A percentile compares a stretch with the other conserved stretches of the same genome.
Conservation (phyloP, 1,140 invertebrate species). For the Anagrus nilaparvatae region DNA sequence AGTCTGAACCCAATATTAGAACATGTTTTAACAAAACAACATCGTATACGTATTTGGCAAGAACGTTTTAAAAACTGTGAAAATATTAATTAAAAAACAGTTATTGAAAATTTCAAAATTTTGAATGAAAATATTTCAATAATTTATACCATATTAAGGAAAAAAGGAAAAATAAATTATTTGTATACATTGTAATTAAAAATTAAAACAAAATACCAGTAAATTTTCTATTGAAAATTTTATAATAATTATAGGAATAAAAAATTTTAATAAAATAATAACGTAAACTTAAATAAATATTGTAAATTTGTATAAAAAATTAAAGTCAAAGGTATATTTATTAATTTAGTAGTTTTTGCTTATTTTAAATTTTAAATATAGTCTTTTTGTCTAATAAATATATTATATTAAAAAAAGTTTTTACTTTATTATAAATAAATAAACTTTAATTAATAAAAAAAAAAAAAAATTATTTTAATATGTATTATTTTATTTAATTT, state of each 20-base stretch:
- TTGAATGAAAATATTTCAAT: not conserved
- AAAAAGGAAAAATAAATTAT: not conserved
- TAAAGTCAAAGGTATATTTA: no score
- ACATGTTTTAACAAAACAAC: conserved; percentile 40
- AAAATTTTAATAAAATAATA: no score
- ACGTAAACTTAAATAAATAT: no score
- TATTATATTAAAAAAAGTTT: no score
- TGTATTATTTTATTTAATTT: no score
- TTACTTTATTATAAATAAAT: no score
- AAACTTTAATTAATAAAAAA: no score
- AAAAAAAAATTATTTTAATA: no score
- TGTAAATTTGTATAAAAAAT: no score
- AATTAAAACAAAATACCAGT: not conserved
- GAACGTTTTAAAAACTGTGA: conserved; percentile 37
- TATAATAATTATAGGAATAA: conserved; percentile 1
- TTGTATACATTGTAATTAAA: not conserved
- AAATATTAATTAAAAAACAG: not conserved
- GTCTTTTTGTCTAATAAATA: no score
- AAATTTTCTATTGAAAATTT: conserved; percentile 1
- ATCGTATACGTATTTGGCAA: conserved; percentile 45
- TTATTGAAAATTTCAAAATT: conserved; percentile 1
- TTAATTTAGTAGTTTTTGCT: no score
- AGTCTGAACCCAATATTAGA: conserved; percentile 36
- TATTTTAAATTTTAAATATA: no score
- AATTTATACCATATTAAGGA: not conserved